Conservation (phyloP, 2,888 invertebrate genomes). For the Cheilosia variabilis region DNA sequence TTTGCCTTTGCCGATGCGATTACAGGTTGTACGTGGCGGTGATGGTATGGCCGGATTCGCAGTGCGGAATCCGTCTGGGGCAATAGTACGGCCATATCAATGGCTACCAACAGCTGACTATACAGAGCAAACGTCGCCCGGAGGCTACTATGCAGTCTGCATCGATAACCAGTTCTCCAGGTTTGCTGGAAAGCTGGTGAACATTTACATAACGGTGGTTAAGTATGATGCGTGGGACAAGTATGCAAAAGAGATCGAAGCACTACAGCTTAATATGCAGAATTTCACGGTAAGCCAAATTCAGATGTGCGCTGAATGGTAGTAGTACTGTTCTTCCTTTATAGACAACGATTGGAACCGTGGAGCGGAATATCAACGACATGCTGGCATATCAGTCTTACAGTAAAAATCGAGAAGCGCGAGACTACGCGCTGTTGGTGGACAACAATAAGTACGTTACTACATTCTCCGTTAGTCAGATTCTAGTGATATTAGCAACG, state of each 20-base stretch:
- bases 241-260: constrained; percentile 94
- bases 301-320: not conserved
- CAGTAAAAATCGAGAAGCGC: constrained; percentile 90
- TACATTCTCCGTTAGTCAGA: constrained; percentile 94
- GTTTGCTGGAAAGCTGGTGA: constrained; percentile 95
- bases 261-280: constrained; percentile 92
- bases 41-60: constrained; percentile 97
- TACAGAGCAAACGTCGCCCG: constrained; percentile 91
- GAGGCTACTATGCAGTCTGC: constrained; percentile 95
- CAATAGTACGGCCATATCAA: constrained; percentile 94
- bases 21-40: constrained; percentile 94
- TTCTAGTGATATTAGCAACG: constrained; percentile 91
- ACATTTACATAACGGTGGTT: constrained; percentile 95
- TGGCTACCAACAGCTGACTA: constrained; percentile 96
- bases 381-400: constrained; percentile 93
- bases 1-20: not conserved
- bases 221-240: constrained; percentile 97
- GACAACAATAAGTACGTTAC: constrained; percentile 95
- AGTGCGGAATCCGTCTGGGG: constrained; percentile 92
- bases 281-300: constrained; percentile 90
- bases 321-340: constrained; percentile 78
- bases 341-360: constrained; percentile 89
- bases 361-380: constrained; percentile 93
- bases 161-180: constrained; percentile 97
- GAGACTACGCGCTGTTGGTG: constrained; percentile 91